Base-by-base conservation (phyloP, 2,113 vertebrate genomes). In the Daphoenositta chrysoptera region DNA sequence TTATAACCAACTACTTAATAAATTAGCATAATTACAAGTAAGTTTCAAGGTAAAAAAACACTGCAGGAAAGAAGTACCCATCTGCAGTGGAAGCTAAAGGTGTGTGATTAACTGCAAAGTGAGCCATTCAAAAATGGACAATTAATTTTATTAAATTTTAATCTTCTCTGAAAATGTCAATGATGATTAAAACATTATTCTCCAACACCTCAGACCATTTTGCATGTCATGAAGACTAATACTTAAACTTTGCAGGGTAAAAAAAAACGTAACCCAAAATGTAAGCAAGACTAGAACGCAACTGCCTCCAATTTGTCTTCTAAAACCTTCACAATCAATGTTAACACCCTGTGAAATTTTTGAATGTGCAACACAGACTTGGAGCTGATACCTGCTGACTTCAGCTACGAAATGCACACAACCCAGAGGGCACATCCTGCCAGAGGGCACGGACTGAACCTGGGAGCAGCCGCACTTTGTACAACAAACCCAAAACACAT, bases 71-170 rank as follows among this genome's bases (percentile, higher is more conserved):
- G 80, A 92, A 89, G 63, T 73, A 78, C 12, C 7, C 80, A 87
- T 84, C 86, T 85, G 50, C 53, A 93, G 60, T 53, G 56, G 61
- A 94, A 97, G 85, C 73, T 94, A 89, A 93, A 96, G 84, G 87
- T 86, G 58, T 93, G 57, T 95, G 96, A 97, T 97, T 97, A 97
- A 97, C 86, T 95, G 83, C 94, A 96, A 97, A 96, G 95, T 90
- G 84, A 97, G 83, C 83, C 93, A 86, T 96, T 97, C 72, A 87
- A 97, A 96, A 94, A 94, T 30, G 91, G 95, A 97, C 97, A 96
- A 98, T 97, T 97, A 97, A 97, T 97, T 97, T 97, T 96, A 96
- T 97, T 96, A 98, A 97, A 96, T 95, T 97, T 97, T 97, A 96
- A 97, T 97, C 87, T 97, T 95, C 96, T 95, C 93, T 96, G 92